Evolutionary conservation across 2,888 invertebrate genomes (phyloP).

Genomic region (Timema cristinae): DNA sequence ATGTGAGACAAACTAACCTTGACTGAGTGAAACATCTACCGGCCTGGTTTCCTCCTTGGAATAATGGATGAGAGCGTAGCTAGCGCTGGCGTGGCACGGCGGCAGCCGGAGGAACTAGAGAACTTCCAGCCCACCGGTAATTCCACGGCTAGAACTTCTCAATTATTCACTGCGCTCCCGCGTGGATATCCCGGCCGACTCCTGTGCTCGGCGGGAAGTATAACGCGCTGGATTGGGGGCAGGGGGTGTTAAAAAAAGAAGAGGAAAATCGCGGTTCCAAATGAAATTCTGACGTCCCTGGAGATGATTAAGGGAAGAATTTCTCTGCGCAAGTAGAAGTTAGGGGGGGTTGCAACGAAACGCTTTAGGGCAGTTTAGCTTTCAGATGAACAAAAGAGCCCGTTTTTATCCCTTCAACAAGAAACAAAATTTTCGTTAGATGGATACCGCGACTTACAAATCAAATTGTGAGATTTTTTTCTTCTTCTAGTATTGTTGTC

Average conservation of each 20-base stretch:
- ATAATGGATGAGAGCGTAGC: constrained; percentile 27
- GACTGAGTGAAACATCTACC: no score
- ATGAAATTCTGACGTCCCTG: constrained; percentile 32
- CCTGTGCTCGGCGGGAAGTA: constrained; percentile 7
- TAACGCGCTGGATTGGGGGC: neutral
- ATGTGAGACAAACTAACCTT: no score
- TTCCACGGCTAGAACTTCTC: constrained; percentile 22
- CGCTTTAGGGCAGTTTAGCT: no score
- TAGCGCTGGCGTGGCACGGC: neutral
- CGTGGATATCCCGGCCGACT: neutral
- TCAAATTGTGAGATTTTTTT: no score
- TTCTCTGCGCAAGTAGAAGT: neutral
- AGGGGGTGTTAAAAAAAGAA: constrained; percentile 17
- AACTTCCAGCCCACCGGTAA: constrained; percentile 21
- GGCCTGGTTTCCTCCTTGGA: constrained; percentile 3
- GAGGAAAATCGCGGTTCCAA: constrained; percentile 30
- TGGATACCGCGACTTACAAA: no score
- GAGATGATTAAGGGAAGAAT: constrained; percentile 27
- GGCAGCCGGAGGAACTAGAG: constrained; percentile 20
- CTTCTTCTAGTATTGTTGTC: no score
- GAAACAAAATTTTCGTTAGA: no score
- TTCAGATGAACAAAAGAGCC: no score
- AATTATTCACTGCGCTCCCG: constrained; percentile 26
- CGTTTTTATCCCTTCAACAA: no score
- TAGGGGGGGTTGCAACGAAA: neutral